Percentiles rank a stretch among this genome's conserved stretches.
phyloP scores from a whole-genome alignment of 2,888 invertebrate species.

The Xestia c-nigrum region DNA sequence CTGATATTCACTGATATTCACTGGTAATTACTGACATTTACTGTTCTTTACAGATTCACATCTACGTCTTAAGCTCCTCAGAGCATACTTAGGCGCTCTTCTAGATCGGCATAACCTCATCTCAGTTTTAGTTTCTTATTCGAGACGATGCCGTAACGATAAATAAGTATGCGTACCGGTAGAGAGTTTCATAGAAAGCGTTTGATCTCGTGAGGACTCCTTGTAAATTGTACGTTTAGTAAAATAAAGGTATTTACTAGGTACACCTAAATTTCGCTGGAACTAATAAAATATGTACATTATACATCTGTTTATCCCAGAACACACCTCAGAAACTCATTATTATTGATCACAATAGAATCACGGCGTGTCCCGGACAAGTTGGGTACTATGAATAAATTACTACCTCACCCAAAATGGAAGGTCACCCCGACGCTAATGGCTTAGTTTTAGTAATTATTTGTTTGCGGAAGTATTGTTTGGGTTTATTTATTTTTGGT shows the following conservation, averaged over 20 bases:
- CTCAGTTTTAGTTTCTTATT: too few relatives aligned
- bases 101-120: too few relatives aligned
- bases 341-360: conserved; percentile 73
- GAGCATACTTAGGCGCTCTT: too few relatives aligned
- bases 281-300: conserved; percentile 24
- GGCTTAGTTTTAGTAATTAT: conserved; percentile 61
- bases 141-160: too few relatives aligned
- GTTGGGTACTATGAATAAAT: conserved; percentile 75
- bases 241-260: background rate
- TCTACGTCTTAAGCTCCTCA: too few relatives aligned
- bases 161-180: too few relatives aligned
- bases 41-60: too few relatives aligned
- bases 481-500: conserved; percentile 30
- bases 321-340: conserved; percentile 62
- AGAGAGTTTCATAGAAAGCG: too few relatives aligned
- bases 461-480: conserved; percentile 53
- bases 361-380: conserved; percentile 61
- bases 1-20: too few relatives aligned
- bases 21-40: too few relatives aligned
- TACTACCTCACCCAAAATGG: conserved; percentile 65
- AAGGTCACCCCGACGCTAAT: conserved; percentile 67
- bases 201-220: too few relatives aligned
- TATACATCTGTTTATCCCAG: conserved; percentile 21
- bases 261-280: background rate
- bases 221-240: background rate